Evolutionary conservation across 2,113 vertebrate species (phyloP).

Genomic region (Pterophyllum scalare): DNA sequence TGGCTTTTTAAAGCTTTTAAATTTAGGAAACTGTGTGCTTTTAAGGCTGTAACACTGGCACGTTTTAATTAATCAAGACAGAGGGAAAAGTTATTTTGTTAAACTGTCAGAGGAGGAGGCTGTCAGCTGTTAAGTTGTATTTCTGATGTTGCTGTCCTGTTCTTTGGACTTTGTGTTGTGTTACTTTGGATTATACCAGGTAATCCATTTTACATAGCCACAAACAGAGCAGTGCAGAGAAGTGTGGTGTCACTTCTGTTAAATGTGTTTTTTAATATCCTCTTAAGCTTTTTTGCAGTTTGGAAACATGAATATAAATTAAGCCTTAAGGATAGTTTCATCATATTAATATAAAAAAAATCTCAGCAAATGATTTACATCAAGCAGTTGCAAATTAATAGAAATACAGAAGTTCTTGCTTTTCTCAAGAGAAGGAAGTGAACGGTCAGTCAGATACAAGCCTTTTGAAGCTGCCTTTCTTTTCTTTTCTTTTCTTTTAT

Average conservation of each 20-base stretch:
- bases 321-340: not conserved
- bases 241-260: not conserved
- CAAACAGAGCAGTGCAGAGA: not conserved
- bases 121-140: not conserved
- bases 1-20: not conserved
- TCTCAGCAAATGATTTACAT: not conserved
- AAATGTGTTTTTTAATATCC: not conserved
- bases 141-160: not conserved
- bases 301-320: not conserved
- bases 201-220: slow-evolving; percentile 22
- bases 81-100: not conserved
- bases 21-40: not conserved
- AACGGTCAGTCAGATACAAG: not conserved
- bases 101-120: not conserved
- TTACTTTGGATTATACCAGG: slow-evolving; percentile 14
- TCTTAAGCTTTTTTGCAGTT: not conserved
- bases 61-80: not conserved
- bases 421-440: not conserved
- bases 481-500: not conserved
- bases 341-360: too few species aligned
- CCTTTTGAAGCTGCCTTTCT: not conserved
- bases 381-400: not conserved
- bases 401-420: not conserved
- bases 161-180: not conserved
- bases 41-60: not conserved